phyloP scores from a whole-genome alignment of 1,140 invertebrate species.

The Diabrotica undecimpunctata region DNA sequence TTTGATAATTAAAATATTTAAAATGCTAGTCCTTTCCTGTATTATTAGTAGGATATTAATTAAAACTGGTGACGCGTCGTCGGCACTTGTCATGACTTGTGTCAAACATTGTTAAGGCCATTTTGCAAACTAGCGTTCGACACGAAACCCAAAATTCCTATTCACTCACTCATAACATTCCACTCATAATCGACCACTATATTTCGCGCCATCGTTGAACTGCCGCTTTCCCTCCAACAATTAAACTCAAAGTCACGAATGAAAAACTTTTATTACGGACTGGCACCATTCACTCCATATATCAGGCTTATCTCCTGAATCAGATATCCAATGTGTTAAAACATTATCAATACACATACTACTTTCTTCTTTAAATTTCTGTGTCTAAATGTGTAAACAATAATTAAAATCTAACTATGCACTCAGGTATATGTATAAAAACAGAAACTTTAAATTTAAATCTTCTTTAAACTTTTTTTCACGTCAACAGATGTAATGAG shows the following conservation, averaged over 20 bases:
- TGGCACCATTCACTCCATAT: not conserved
- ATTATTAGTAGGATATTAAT: slow-evolving; percentile 22
- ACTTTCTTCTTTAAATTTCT: too few relatives aligned
- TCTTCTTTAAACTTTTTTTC: too few relatives aligned
- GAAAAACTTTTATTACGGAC: slow-evolving; percentile 6
- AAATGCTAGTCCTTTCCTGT: not conserved
- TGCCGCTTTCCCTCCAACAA: slow-evolving; percentile 1
- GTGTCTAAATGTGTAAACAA: too few relatives aligned
- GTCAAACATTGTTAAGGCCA: slow-evolving; percentile 24
- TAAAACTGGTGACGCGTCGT: slow-evolving; percentile 24
- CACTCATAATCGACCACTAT: slow-evolving; percentile 11
- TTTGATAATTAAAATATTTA: not conserved
- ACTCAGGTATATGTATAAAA: too few relatives aligned
- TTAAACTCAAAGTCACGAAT: slow-evolving; percentile 11
- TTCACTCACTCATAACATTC: slow-evolving; percentile 13
- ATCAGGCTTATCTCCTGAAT: not conserved
- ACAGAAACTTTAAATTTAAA: too few relatives aligned
- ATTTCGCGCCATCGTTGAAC: slow-evolving; percentile 8
- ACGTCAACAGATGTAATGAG: too few relatives aligned
- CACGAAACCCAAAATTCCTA: slow-evolving; percentile 13
- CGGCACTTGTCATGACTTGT: slow-evolving; percentile 30
- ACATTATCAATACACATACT: not conserved
- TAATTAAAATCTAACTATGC: too few relatives aligned
- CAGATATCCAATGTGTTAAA: not conserved
- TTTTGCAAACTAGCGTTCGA: slow-evolving; percentile 16